Conservation (phyloP, 2,113 vertebrate genomes). For the Aphyosemion australe region DNA sequence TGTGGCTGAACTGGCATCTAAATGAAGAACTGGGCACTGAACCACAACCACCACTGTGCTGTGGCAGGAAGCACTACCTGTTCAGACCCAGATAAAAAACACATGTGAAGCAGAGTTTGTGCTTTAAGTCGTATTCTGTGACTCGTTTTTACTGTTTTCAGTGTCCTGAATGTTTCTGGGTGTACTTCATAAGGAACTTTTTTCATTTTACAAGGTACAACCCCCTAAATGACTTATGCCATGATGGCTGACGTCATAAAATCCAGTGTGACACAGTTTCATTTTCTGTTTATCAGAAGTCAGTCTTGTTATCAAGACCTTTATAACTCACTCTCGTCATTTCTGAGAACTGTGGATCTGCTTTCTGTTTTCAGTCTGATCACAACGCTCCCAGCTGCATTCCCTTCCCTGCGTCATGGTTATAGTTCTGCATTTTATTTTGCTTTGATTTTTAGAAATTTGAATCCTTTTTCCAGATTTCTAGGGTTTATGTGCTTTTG, state of each 20-base stretch:
- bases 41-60: conserved; percentile 1
- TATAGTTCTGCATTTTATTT: neutral
- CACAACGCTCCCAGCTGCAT: neutral
- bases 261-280: neutral
- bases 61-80: neutral
- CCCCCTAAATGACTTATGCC: neutral
- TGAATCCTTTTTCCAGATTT: no score
- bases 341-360: neutral
- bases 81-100: neutral
- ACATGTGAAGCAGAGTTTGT: conserved; percentile 1
- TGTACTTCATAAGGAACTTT: neutral
- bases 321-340: neutral
- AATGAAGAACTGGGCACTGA: neutral
- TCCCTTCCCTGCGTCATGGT: no score
- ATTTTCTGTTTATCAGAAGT: neutral
- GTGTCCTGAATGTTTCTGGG: no score
- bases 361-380: neutral
- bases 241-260: neutral
- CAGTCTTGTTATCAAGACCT: no score
- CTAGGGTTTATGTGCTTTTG: no score
- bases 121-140: no score
- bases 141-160: neutral
- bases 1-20: neutral
- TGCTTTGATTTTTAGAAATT: neutral
- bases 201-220: neutral